Evolutionary conservation across 2,797 vertebrate genomes (phyloP).

Genomic region (Sebastiscus albofasciatus): DNA sequence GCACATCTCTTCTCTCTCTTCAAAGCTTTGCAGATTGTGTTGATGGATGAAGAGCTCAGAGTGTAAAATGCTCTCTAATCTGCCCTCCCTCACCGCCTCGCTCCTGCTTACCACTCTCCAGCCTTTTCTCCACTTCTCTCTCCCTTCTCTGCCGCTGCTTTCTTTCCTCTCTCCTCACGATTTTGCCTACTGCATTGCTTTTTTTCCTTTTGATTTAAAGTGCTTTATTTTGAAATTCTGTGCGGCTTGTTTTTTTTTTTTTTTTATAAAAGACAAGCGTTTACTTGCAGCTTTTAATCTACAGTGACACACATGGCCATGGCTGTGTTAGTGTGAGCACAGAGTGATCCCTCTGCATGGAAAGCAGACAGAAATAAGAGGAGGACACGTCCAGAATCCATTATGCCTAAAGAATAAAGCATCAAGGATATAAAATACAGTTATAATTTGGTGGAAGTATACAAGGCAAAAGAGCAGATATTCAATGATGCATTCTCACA

Average conservation of each 20-base stretch:
- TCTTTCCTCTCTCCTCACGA: constrained; percentile 6
- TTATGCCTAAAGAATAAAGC: neutral
- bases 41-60: constrained; percentile 72
- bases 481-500: neutral
- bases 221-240: constrained; percentile 9
- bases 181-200: constrained; percentile 25
- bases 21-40: constrained; percentile 74
- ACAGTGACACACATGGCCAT: neutral
- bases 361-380: neutral
- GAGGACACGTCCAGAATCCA: neutral
- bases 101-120: constrained; percentile 28
- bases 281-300: neutral
- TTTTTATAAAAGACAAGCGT: neutral
- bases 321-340: neutral
- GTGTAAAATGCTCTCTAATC: constrained; percentile 73
- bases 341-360: neutral
- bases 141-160: neutral
- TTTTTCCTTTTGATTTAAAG: constrained; percentile 11
- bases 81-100: constrained; percentile 41
- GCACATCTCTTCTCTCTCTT: constrained; percentile 66
- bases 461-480: neutral
- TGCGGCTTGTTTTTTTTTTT: constrained; percentile 9
- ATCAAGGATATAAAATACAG: neutral
- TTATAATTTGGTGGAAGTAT: neutral
- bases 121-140: constrained; percentile 8